Base-by-base conservation (phyloP, 2,113 vertebrate species). In the Potamarius usumacintae region DNA sequence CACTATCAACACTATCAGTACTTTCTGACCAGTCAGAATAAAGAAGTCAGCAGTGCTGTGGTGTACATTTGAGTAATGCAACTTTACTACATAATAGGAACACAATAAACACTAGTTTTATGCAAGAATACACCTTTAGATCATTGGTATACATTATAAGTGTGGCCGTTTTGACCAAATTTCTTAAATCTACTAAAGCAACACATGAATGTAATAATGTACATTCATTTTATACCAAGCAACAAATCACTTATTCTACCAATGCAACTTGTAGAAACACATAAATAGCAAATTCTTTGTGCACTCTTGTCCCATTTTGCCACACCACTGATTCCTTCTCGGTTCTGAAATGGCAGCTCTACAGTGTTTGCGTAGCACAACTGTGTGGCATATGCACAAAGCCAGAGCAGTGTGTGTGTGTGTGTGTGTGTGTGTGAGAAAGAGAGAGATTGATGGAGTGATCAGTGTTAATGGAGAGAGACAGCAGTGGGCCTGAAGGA, bases 391-490 rank as follows among this genome's bases (percentile, higher is more conserved):
- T 82, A 60, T 82, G 34, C 53, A 60, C 58, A 42, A 81, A 82
- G 79, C 30, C 25, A 55, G 30, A n/a, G 62, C 12, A 10, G 42
- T 27, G 60, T 60, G 57, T 6, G 30, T 77, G 60, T n/a, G 65
- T 76, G 42, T 67, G 85, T 67, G 77, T 78, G 71, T 65, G 50
- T 57, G 85, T 81, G 65, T 62, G 76, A 42, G 85, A 9, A 81
- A n/a, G 72, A 15, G 60, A 10, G 85, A 27, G 89, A 88, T 72
- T 86, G 89, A 90, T 88, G 71, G 72, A 86, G 84, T 85, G 69
- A 88, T 89, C 82, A 86, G 80, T 86, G 86, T 72, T 91, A 83
- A 88, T 85, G 79, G 83, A 88, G 52, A 67, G 55, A 85, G 76
- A 90, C 84, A 87, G 76, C 53, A 42, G 63, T 60, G 85, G 67